Evolutionary conservation across 1,140 invertebrate genomes (phyloP).

Genomic region (Bombus terrestris): DNA sequence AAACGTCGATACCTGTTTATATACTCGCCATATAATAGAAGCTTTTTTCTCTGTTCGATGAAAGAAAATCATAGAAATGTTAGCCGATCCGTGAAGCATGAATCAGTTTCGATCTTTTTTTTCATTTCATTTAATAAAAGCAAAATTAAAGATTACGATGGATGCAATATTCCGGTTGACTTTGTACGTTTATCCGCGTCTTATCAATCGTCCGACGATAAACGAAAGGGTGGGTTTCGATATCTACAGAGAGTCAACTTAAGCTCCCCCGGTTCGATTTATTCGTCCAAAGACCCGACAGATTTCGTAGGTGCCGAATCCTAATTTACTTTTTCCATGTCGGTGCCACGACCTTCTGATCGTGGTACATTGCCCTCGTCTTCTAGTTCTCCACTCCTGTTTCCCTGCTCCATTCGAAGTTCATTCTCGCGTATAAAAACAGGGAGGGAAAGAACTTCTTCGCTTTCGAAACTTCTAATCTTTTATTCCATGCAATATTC

Average conservation of each 20-base stretch:
- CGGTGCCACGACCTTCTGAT: slow-evolving; percentile 9
- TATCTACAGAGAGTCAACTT: neutral
- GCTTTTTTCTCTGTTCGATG: neutral
- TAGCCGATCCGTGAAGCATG: neutral
- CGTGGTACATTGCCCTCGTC: slow-evolving; percentile 20
- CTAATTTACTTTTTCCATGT: slow-evolving; percentile 47
- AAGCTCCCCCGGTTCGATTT: slow-evolving; percentile 3
- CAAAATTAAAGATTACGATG: neutral
- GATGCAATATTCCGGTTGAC: neutral
- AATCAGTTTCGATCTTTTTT: neutral
- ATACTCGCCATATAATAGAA: too few species aligned
- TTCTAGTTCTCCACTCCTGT: slow-evolving; percentile 7
- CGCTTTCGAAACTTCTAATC: slow-evolving; percentile 24
- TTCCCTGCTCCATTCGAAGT: neutral
- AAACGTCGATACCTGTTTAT: too few species aligned
- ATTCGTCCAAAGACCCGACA: slow-evolving; percentile 1
- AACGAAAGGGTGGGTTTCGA: neutral
- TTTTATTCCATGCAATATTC: slow-evolving; percentile 22
- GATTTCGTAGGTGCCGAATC: slow-evolving; percentile 32
- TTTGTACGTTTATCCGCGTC: neutral
- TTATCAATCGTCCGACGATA: neutral
- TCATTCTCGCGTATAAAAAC: slow-evolving; percentile 11
- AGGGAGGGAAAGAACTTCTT: neutral
- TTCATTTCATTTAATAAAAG: neutral
- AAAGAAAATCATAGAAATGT: slow-evolving; percentile 6